phyloP scores from a whole-genome alignment of 2,888 invertebrate genomes.

The Proisotoma minuta region DNA sequence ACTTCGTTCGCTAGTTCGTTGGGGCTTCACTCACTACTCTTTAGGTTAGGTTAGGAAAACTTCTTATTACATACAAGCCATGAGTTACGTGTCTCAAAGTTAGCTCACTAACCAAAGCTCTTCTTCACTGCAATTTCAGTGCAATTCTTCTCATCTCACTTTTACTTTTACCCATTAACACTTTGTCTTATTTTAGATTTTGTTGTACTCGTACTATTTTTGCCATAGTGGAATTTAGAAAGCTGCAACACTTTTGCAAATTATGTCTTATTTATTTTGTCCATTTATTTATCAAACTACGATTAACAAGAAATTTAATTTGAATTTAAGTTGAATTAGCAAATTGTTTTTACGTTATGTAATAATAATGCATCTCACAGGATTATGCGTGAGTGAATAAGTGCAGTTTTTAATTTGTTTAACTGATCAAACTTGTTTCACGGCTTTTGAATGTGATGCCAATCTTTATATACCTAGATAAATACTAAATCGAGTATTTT shows the following conservation, averaged over 20 bases:
- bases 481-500: background rate
- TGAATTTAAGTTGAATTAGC: too few relatives aligned
- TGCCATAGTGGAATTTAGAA: background rate
- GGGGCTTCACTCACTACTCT: background rate
- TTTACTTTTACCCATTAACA: conserved; percentile 5
- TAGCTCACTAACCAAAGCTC: background rate
- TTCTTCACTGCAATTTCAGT: background rate
- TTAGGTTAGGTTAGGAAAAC: conserved; percentile 2
- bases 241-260: too few relatives aligned
- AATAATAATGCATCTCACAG: too few relatives aligned
- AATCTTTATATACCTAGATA: background rate
- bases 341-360: too few relatives aligned
- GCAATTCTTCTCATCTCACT: conserved; percentile 3
- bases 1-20: background rate
- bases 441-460: background rate
- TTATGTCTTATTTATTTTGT: too few relatives aligned
- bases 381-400: too few relatives aligned
- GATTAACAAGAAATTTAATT: too few relatives aligned
- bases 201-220: background rate
- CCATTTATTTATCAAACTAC: too few relatives aligned
- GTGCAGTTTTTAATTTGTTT: background rate
- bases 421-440: background rate
- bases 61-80: background rate
- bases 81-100: background rate
- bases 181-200: background rate